Percentiles rank a stretch among this genome's conserved stretches.
phyloP scores from a whole-genome alignment of 2,888 invertebrate species.

The Eremobia ochroleuca region DNA sequence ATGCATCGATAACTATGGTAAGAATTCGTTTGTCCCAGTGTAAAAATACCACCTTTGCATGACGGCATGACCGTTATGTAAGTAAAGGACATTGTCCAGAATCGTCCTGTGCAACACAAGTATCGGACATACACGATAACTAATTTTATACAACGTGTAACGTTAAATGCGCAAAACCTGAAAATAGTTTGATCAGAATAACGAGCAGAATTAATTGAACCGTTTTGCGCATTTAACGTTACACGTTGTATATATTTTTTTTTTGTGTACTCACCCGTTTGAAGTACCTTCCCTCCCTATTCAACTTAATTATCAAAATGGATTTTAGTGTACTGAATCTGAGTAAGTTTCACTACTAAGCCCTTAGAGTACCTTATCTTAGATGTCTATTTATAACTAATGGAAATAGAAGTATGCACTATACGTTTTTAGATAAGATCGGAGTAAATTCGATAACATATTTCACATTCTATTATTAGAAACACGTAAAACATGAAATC shows the following conservation, averaged over 20 bases:
- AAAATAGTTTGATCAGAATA: too few relatives aligned
- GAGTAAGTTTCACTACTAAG: constrained; percentile 6
- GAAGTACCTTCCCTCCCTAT: not conserved
- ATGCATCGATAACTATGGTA: not conserved
- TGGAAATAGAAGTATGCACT: constrained; percentile 56
- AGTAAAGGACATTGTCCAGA: too few relatives aligned
- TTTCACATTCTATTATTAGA: constrained; percentile 59
- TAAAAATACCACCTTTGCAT: not conserved
- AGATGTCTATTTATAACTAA: constrained; percentile 54
- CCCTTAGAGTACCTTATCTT: constrained; percentile 35
- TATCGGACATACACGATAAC: too few relatives aligned
- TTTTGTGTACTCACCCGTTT: too few relatives aligned
- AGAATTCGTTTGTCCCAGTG: not conserved
- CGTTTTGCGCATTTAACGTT: too few relatives aligned
- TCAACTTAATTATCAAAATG: not conserved
- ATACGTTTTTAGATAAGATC: constrained; percentile 56
- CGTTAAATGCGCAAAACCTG: too few relatives aligned
- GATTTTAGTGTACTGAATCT: not conserved
- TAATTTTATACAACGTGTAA: too few relatives aligned
- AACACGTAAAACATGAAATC: constrained; percentile 49
- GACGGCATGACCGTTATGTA: too few relatives aligned
- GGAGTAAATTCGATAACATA: constrained; percentile 59
- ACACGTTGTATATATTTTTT: too few relatives aligned
- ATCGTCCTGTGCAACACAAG: too few relatives aligned
- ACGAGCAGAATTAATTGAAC: too few relatives aligned